Evolutionary conservation across 2,888 invertebrate species (phyloP), one percentile per base, ranked within the genome.

Genomic region (Hirtodrosophila cameraria): DNA sequence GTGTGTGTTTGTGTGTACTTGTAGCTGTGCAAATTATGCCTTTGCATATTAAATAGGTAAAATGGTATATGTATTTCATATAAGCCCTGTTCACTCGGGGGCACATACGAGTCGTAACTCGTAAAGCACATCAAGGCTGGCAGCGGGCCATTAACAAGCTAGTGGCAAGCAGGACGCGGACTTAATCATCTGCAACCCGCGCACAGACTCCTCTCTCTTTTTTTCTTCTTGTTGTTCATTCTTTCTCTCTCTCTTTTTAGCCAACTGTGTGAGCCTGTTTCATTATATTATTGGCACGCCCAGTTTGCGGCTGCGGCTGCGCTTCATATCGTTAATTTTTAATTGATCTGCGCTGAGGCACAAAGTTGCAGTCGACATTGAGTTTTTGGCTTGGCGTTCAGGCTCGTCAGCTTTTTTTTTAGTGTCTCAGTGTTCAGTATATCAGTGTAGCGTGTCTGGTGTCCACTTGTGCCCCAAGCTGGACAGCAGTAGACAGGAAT

Each of bases 271-370:
- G 65, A 70, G 75, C 75, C 73, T 88, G 88, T 89, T 86, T 88
- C 89, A 89, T 89, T 89, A 89, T 88, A 88, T 87, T 89, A 87
- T 88, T 86, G 89, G 81, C 87, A 89, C 89, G 89, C 89, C 89
- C 89, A 58, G 71, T 78, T 84, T 81, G 84, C 61, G 70, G 63
- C 39, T 38, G 58, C 58, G 61, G 58, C 76, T 83, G 84, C 75
- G 82, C 85, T 79, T 87, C 81, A 82, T 88, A 88, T 88, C 89
- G 88, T 88, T 89, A 87, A 88, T 89, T 89, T 89, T 89, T 89
- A 89, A 89, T 89, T 89, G 88, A 89, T 89, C 89, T 88, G 73
- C 78, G 67, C 60, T 41, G 59, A 48, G 48, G 57, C 64, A 65
- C 49, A 59, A 74, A 63, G 68, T 76, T 76, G 79, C 78, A 84